Evolutionary conservation across 2,113 vertebrate genomes (phyloP), one percentile per base, ranked within the genome.

Genomic region (Entelurus aequoreus): DNA sequence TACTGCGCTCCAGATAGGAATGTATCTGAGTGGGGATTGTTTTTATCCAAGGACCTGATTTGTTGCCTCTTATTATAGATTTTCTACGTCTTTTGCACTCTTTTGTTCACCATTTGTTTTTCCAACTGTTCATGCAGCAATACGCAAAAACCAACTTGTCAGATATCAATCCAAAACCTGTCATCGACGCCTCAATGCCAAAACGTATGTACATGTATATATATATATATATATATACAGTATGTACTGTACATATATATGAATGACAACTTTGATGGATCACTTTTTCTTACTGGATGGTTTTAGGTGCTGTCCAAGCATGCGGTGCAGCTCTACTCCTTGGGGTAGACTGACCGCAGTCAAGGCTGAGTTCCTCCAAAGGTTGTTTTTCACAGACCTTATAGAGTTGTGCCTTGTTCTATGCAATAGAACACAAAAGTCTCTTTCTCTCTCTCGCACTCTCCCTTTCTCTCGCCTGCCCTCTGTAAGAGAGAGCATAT

Each of bases 341-440:
- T 12, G 13, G 55, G 47, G 55, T n/a, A 49, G 75, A 75, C 74
- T 56, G 48, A 65, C 40, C 13, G 69, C 68, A 57, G 63, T 56
- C 42, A 36, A 70, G 71, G 66, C 73, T 53, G 66, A 66, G 51
- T 80, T 63, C 78, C 69, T 80, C 68, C 54, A 87, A 87, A 91
- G 87, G 91, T 88, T 92, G 90, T 93, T 92, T 85, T 92, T 83
- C 91, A 91, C 94, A 94, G 92, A 94, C 92, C 93, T 94, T 90
- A 9, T 9, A 91, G 94, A 94, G 93, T 94, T 96, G 95, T 98
- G 96, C 96, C 96, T 99, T 98, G 88, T 96, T 95, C 95, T 98
- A 98, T 98, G 96, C 96, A 99, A 98, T 94, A 93, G 90, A 93
- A 94, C 91, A 92, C 91, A 92, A 44, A 55, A 44, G n/a, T 6